These are phyloP conservation scores for Ostrea edulis DNA, from an alignment of 1,140 invertebrate genomes.

Conservation along the genomic window DNA sequence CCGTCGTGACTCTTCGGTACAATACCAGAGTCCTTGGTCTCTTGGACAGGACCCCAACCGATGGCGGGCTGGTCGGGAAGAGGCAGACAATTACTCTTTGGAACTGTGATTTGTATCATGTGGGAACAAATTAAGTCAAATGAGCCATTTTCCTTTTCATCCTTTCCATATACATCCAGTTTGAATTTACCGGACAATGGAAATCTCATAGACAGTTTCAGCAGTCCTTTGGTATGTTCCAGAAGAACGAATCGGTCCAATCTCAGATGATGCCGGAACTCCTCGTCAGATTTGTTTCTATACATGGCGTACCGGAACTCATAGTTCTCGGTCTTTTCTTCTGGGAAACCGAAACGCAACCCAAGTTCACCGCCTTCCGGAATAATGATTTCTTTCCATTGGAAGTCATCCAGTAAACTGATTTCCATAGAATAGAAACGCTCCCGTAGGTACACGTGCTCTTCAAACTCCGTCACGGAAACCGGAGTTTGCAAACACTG, in stretches of 20 bases:
- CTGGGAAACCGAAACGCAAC: background rate
- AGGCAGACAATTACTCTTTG: slow-evolving; percentile 69
- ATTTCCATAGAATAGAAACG: slow-evolving; percentile 54
- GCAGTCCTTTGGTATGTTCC: slow-evolving; percentile 67
- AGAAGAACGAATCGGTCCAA: slow-evolving; percentile 75
- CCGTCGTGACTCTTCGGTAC: slow-evolving; percentile 70
- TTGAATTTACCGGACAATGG: slow-evolving; percentile 74
- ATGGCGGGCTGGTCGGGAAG: slow-evolving; percentile 73
- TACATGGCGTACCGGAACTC: slow-evolving; percentile 42
- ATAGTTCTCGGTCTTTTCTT: slow-evolving; percentile 38
- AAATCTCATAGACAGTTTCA: slow-evolving; percentile 71
- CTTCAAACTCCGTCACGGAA: slow-evolving; percentile 62
- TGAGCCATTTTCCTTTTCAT: slow-evolving; percentile 67
- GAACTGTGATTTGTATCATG: slow-evolving; percentile 69
- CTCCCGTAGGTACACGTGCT: slow-evolving; percentile 64
- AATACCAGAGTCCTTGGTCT: slow-evolving; percentile 70
- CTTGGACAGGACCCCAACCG: slow-evolving; percentile 74
- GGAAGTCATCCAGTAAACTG: slow-evolving; percentile 10
- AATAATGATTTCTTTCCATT: slow-evolving; percentile 23
- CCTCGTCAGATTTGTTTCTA: slow-evolving; percentile 38
- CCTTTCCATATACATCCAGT: slow-evolving; percentile 76
- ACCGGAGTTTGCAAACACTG: slow-evolving; percentile 62
- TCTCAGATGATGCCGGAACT: slow-evolving; percentile 48
- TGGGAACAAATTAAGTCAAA: slow-evolving; percentile 75
- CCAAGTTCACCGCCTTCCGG: slow-evolving; percentile 26